phyloP scores from a whole-genome alignment of 2,113 vertebrate genomes.

The Antechinus flavipes region DNA sequence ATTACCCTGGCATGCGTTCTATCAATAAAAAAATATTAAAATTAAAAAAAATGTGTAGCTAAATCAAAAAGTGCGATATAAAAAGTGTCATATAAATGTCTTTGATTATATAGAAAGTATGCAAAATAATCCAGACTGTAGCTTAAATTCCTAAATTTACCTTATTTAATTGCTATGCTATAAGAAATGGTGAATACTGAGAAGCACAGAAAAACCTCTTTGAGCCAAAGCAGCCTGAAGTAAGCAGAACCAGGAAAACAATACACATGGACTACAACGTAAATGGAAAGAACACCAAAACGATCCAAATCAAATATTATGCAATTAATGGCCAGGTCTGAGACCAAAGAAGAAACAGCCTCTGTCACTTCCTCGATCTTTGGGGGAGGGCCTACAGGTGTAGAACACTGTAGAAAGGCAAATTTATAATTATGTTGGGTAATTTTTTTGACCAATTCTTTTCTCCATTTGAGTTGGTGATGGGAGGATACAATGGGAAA shows the following conservation, averaged over 20 bases:
- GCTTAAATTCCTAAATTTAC: constrained; percentile 34
- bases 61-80: background rate
- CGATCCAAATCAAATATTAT: background rate
- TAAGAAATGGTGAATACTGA: background rate
- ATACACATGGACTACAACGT: background rate
- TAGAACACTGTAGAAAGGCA: background rate
- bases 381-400: background rate
- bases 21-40: no score
- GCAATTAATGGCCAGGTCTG: background rate
- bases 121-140: constrained; percentile 33
- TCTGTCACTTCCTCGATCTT: background rate
- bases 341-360: background rate
- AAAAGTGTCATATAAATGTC: background rate
- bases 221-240: background rate
- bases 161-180: constrained; percentile 33
- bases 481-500: background rate
- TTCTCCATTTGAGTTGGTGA: background rate
- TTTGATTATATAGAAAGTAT: background rate
- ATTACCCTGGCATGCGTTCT: no score
- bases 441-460: background rate
- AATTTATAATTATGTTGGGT: background rate
- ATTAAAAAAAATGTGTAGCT: background rate
- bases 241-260: background rate
- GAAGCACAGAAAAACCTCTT: background rate
- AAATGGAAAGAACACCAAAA: background rate